Evolutionary conservation across 2,888 invertebrate genomes (phyloP), one percentile per base, ranked within the genome.

Genomic region (Thymelicus lineola): DNA sequence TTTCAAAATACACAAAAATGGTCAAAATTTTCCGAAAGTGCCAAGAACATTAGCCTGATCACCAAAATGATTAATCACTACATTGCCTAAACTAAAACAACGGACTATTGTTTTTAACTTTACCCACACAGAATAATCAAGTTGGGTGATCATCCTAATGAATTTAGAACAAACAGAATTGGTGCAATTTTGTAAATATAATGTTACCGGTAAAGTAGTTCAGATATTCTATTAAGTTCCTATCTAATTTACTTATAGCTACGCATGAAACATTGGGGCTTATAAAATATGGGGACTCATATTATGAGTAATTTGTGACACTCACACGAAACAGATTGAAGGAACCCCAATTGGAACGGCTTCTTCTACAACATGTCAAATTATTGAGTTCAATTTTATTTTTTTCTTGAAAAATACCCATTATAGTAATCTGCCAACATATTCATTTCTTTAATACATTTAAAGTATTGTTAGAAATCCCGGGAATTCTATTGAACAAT

Each of bases 41-140:
- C n/a, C n/a, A 46, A 46, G n/a, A 46, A n/a, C 46, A 46, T 46
- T n/a, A 46, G 46, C n/a, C n/a, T 46, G 46, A 46, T n/a, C 46
- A 46, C 46, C 46, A 46, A 46, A 46, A n/a, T 46, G 14, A n/a
- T 46, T n/a, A n/a, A n/a, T 46, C n/a, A 46, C n/a, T 46, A 46
- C 6, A 46, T 6, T 46, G 0, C 0, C 46, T 46, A 46, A 5
- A 3, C 46, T 46, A 46, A 3, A 46, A 46, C n/a, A 46, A 46
- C n/a, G 46, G 46, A 46, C 46, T 46, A 46, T 46, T n/a, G 46
- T 46, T n/a, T 14, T 46, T 46, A 46, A 46, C 46, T n/a, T 46
- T 46, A 46, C 46, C 46, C 46, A 46, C 46, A 46, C 46, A 46
- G 46, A n/a, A 4, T 5, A 3, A 46, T 46, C 46, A 10, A 46